Percentiles rank a stretch among this genome's conserved stretches.
Conservation (phyloP, 2,888 invertebrate genomes). For the Zaprionus obscuricornis region DNA sequence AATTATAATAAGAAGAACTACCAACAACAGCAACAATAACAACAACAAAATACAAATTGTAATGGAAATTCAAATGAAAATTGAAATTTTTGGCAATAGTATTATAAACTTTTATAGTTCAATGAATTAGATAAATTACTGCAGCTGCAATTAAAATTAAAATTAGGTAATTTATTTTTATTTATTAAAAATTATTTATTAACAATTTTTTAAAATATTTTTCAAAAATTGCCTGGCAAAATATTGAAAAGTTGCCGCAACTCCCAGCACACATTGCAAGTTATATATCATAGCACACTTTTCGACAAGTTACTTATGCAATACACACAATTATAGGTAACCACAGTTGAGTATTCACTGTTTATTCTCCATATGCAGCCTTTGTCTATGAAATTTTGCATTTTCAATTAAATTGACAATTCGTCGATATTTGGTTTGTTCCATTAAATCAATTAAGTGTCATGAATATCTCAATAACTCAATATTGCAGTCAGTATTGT, state of each 20-base stretch:
- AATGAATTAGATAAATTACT: no score
- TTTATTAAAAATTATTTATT: no score
- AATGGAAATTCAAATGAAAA: constrained; percentile 18
- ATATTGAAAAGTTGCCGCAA: background rate
- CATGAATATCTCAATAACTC: constrained; percentile 61
- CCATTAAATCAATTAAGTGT: constrained; percentile 63
- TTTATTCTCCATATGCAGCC: constrained; percentile 12
- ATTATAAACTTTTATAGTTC: no score
- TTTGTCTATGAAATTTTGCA: constrained; percentile 9
- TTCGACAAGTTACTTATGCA: constrained; percentile 9
- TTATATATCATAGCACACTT: constrained; percentile 13
- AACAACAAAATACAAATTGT: constrained; percentile 32
- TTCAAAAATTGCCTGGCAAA: no score
- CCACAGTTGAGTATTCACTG: background rate
- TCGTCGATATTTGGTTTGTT: constrained; percentile 17
- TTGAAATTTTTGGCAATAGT: constrained; percentile 29
- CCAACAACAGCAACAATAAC: constrained; percentile 32
- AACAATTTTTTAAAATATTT: no score
- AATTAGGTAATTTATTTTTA: no score
- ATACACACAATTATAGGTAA: background rate
- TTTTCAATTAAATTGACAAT: constrained; percentile 14
- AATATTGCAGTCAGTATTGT: constrained; percentile 27
- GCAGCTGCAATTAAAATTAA: no score
- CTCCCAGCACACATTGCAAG: no score
- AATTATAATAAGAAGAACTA: constrained; percentile 42